Evolutionary conservation across 2,888 invertebrate genomes (phyloP).

Genomic region (Ectobius pallidus): DNA sequence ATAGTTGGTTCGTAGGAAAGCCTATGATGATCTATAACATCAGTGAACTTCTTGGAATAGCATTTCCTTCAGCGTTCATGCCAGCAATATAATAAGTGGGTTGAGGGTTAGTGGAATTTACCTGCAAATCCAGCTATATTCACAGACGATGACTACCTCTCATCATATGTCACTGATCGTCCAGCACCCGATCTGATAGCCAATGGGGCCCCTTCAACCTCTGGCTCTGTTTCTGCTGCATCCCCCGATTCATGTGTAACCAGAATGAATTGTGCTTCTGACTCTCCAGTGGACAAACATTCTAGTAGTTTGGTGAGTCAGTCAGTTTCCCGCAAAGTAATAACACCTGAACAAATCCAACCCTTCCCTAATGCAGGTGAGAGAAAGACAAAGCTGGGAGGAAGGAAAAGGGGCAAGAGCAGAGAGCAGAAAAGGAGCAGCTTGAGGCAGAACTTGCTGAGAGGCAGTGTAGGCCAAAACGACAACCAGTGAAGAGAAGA

Average conservation of each 20-base stretch:
- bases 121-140: background rate
- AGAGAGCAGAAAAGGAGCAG: background rate
- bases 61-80: background rate
- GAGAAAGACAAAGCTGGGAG: background rate
- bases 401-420: background rate
- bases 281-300: background rate
- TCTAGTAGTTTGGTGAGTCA: background rate
- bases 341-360: background rate
- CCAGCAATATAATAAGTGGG: background rate
- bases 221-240: background rate
- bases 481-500: no score
- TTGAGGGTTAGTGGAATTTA: background rate
- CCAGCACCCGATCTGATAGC: background rate
- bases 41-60: background rate
- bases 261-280: background rate
- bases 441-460: background rate
- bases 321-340: background rate
- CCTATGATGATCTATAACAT: background rate
- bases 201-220: background rate
- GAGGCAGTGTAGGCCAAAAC: no score
- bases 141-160: background rate
- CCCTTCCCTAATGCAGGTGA: background rate
- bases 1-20: background rate
- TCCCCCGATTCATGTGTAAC: background rate
- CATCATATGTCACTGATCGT: background rate